Evolutionary conservation across 1,140 invertebrate species (phyloP), one percentile per base, ranked within the genome.

Genomic region (Caenorhabditis tropicalis): DNA sequence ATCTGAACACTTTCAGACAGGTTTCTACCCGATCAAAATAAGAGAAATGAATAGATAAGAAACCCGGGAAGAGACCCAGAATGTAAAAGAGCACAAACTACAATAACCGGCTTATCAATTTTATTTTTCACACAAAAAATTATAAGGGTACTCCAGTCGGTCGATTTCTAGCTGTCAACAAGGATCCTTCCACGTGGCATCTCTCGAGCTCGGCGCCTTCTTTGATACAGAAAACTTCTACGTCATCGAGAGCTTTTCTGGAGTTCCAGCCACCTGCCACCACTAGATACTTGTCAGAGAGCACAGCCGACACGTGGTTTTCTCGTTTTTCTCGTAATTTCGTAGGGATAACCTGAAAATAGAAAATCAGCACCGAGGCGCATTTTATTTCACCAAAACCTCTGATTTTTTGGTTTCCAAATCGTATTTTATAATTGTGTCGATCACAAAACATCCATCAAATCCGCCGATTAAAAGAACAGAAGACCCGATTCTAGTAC

Each of bases 251-350:
- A 2, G 65, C n/a, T 12, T 0, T 10, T 43, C 65, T 39, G 36
- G 65, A 74, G 24, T 74, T 74, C 65, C 65, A 74, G 10, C 65
- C 65, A 5, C 65, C 65, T 3, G 65, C 65, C 6, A 74, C 29
- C 4, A 74, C 65, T 4, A 74, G n/a, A 39, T 24, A 74, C 21
- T 21, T 39, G 36, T 43, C 65, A n/a, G 27, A 31, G 21, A 74
- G 65, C 65, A 74, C 65, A 21, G 27, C 27, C 2, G 65, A 39
- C 65, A 74, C 65, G 65, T 74, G 65, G 36, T 74, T 74, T 46
- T 74, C 65, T 0, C 65, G 65, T 43, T 74, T 74, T 24, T 24
- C 21, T 0, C 5, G n/a, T 5, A 74, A 36, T 46, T 74, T 74
- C 24, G 36, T 27, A 19, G 1, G 6, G 36, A 74, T 33, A 39